These are phyloP conservation scores for Centropyge bicolor DNA, from an alignment of 2,797 vertebrate species.

Conservation along the genomic window DNA sequence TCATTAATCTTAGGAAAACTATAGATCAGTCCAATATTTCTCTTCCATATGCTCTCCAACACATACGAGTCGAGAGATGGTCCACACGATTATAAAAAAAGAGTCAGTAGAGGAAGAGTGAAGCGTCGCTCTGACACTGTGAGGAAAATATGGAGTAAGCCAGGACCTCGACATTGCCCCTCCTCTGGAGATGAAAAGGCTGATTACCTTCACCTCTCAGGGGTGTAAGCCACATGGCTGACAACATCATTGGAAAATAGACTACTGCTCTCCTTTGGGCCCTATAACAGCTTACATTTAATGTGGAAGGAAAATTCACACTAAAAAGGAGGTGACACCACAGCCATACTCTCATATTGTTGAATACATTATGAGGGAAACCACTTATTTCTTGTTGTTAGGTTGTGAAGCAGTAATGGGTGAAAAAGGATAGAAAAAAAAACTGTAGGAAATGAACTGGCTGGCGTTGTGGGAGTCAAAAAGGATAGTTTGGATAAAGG, in stretches of 20 bases:
- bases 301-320: constrained; percentile 73
- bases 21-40: constrained; percentile 27
- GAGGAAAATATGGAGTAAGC: constrained; percentile 78
- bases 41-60: constrained; percentile 31
- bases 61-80: neutral
- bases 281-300: constrained; percentile 85
- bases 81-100: constrained; percentile 7
- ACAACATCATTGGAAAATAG: constrained; percentile 89
- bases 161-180: constrained; percentile 73
- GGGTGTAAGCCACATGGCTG: constrained; percentile 85
- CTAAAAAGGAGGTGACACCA: constrained; percentile 82
- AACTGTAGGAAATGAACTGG: constrained; percentile 12
- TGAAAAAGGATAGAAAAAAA: constrained; percentile 40
- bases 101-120: constrained; percentile 33
- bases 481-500: constrained; percentile 16
- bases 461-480: constrained; percentile 24
- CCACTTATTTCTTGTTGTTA: constrained; percentile 50
- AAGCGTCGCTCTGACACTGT: constrained; percentile 41
- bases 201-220: constrained; percentile 87
- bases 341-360: constrained; percentile 64
- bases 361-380: constrained; percentile 68
- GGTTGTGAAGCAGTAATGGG: constrained; percentile 44
- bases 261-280: constrained; percentile 84
- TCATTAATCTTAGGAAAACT: constrained; percentile 36
- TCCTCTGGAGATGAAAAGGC: constrained; percentile 85